Base-by-base conservation (phyloP, 1,140 invertebrate species). In the Drusus annulatus region DNA sequence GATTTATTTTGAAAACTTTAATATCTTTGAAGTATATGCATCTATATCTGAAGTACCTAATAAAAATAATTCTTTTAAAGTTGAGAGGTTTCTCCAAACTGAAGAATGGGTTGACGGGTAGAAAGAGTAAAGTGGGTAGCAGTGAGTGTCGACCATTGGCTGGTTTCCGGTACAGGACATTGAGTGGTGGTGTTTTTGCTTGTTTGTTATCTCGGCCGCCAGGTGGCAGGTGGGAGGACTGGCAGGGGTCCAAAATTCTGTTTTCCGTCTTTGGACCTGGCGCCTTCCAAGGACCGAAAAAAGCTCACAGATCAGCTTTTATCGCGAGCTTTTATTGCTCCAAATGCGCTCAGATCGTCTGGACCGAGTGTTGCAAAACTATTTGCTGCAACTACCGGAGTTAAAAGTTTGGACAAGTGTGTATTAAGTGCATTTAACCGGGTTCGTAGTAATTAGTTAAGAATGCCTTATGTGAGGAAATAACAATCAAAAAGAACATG, bases 231-330 rank as follows among this genome's bases (percentile, higher is more conserved):
- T 86, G 89, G 89, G 88, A 89, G 87, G 83, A 81, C 87, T 90
- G 89, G 89, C 88, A 82, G 63, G 36, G 52, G 77, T 86, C 89
- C 89, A 90, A 89, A 84, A 85, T 88, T 86, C 85, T 89, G 88
- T 89, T 89, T 89, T 88, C 87, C 86, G 86, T 86, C 86, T 86
- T 85, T 86, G 86, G 84, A 82, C 81, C 25, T 82, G 81, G 81
- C 81, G 81, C 81, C 81, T 82, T 25, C 31, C 36, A 25, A 19
- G 69, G 65, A n/a, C 6, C 84, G 81, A 87, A 84, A 81, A 81
- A 81, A 87, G 87, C 88, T 87, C 86, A 85, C 87, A 88, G 88
- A 89, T 89, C 88, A 88, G 87, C 88, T 89, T 89, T 89, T 90
- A 90, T 89, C 88, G 86, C 86, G 86, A 86, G 86, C 71, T 83